Base-by-base conservation (phyloP, 2,888 invertebrate genomes). In the Drosophila cyrtoloma region DNA sequence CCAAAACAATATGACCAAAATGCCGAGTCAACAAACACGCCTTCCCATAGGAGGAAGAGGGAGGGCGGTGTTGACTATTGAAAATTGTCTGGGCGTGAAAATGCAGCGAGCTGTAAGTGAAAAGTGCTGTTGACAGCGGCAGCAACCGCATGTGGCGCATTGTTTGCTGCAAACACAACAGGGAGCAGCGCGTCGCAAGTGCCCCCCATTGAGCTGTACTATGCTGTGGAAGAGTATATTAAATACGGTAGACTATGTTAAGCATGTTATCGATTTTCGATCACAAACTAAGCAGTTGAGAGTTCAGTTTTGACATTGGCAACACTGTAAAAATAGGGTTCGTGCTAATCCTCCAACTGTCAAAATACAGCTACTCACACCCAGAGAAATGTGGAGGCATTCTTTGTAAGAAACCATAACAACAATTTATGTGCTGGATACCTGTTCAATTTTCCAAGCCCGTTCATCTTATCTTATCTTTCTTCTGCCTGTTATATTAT, bases 51-150 rank as follows among this genome's bases (percentile, higher is more conserved):
- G 14, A 30, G 32, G 4, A 22, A 26, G 16, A 4, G 5, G 14
- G 42, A 42, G 12, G 12, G 5, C 22, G 5, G 44, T 44, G 44
- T 44, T 44, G 26, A 14, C 56, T 44, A 57, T 60, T 56, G 32
- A 69, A 64, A 69, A 56, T 56, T 60, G 59, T 4, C 26, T 51
- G 57, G 37, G 60, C 47, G 71, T 64, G 55, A 70, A 71, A 73
- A 60, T 42, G 39, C 59, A 57, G 33, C 58, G 47, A 55, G 44
- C 55, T 58, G 42, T 30, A 55, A 63, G 44, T 64, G 74, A 32
- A 72, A 77, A 74, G 80, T 79, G 69, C 42, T 62, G 58, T 32
- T 62, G 65, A 58, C 57, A 75, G 30, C 52, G 22, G 26, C 39
- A 57, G 56, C 42, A 58, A 32, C 58, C 58, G 42, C 58, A 42